These are phyloP conservation scores for Mormyrops attenuatus DNA, from an alignment of 2,797 vertebrate genomes.

Conservation along the genomic window DNA sequence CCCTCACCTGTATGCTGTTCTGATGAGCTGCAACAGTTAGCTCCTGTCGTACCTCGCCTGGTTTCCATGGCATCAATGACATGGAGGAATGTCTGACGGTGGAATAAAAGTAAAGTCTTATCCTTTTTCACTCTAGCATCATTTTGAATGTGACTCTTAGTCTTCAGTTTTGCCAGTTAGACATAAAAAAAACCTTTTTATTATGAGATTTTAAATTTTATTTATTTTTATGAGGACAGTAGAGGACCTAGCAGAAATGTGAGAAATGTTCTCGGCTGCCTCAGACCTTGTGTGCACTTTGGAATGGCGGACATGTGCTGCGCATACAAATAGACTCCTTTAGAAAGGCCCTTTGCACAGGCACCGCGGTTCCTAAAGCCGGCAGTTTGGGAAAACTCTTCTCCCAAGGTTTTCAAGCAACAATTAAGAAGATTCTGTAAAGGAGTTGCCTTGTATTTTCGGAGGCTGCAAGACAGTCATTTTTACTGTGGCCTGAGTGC, in stretches of 20 bases:
- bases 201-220: background rate
- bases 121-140: background rate
- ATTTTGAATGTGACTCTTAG: background rate
- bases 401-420: slow-evolving; percentile 8
- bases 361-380: slow-evolving; percentile 6
- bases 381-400: slow-evolving; percentile 26
- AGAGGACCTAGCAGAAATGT: slow-evolving; percentile 41
- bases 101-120: background rate
- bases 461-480: background rate
- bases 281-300: slow-evolving; percentile 42
- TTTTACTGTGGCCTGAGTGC: background rate
- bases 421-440: slow-evolving; percentile 2
- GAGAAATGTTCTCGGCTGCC: slow-evolving; percentile 41
- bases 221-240: slow-evolving; percentile 24
- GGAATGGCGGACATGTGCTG: slow-evolving; percentile 37
- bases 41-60: background rate
- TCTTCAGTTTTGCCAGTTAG: slow-evolving; percentile 6
- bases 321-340: slow-evolving; percentile 48
- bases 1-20: background rate
- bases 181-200: slow-evolving; percentile 11
- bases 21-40: slow-evolving; percentile 6
- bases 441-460: background rate
- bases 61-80: slow-evolving; percentile 19
- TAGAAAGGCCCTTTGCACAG: slow-evolving; percentile 41
- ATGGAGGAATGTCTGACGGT: slow-evolving; percentile 8